Evolutionary conservation across 2,888 invertebrate species (phyloP), one percentile per base, ranked within the genome.

Genomic region (Eupithecia exiguata): DNA sequence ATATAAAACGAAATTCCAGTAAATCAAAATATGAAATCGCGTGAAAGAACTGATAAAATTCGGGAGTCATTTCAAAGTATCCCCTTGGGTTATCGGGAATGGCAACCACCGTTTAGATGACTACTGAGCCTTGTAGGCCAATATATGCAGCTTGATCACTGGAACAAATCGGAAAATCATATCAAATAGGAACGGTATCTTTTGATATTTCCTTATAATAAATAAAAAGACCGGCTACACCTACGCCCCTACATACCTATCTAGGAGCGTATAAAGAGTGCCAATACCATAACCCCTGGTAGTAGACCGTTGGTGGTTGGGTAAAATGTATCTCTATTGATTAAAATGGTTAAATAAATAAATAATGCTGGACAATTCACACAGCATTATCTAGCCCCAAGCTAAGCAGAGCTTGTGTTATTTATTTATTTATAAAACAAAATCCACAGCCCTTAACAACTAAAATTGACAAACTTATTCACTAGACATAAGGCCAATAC

Each of bases 61-160:
- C 81, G 79, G 80, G 80, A 85, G 84, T 82, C 83, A 84, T 86
- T 84, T 79, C 21, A 83, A 82, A 82, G 84, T 83, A 89, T 84
- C 83, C 90, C 91, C 91, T 85, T 81, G 83, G 90, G 92, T 81
- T 85, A 88, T 84, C 74, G 78, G 74, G 81, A 90, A 88, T 90
- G 88, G 88, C 86, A 90, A 85, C 88, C 84, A 76, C 81, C 86
- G 85, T 87, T 91, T 91, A 88, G 81, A 82, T 82, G 84, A 86
- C 86, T 74, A 77, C 77, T 69, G 72, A 25, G 49, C 35, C 10
- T 43, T 18, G 61, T 38, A 5, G 21, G 14, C 21, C 30, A 62
- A 62, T 58, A 65, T n/a, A 1, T 18, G 35, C 65, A 71, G 73
- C 72, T 38, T 16, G 58, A 7, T n/a, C 35, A 75, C 14, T 67